phyloP scores from a whole-genome alignment of 2,113 vertebrate genomes.

The Gadus chalcogrammus region DNA sequence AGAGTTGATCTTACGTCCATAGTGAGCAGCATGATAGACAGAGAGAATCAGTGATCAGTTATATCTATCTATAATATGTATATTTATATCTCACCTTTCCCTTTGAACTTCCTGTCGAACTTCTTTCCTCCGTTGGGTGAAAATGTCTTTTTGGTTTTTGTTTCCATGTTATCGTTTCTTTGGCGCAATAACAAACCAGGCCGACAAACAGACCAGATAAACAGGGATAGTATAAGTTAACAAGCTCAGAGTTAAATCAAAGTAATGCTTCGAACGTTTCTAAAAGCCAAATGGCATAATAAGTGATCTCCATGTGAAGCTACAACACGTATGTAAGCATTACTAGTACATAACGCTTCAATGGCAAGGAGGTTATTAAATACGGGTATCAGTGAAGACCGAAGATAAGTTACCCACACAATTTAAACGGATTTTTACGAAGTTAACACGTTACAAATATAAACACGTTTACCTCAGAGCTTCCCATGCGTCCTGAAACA shows the following conservation, averaged over 20 bases:
- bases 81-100: conserved; percentile 57
- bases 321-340: too few species aligned
- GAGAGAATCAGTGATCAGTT: neutral
- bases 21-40: too few species aligned
- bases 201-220: neutral
- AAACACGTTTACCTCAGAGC: neutral
- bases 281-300: neutral
- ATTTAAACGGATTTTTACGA: neutral
- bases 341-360: neutral
- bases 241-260: neutral
- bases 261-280: too few species aligned
- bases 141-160: conserved; percentile 60
- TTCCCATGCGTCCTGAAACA: neutral
- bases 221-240: neutral
- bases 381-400: neutral
- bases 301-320: neutral
- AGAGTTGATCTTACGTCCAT: neutral
- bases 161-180: conserved; percentile 56
- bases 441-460: neutral
- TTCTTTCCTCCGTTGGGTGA: conserved; percentile 61
- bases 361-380: neutral
- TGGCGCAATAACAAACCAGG: neutral
- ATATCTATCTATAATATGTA: neutral
- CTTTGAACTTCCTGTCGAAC: conserved; percentile 46
- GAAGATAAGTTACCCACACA: neutral